These are phyloP conservation scores for Carapus acus DNA, from an alignment of 2,797 vertebrate species.

Conservation along the genomic window DNA sequence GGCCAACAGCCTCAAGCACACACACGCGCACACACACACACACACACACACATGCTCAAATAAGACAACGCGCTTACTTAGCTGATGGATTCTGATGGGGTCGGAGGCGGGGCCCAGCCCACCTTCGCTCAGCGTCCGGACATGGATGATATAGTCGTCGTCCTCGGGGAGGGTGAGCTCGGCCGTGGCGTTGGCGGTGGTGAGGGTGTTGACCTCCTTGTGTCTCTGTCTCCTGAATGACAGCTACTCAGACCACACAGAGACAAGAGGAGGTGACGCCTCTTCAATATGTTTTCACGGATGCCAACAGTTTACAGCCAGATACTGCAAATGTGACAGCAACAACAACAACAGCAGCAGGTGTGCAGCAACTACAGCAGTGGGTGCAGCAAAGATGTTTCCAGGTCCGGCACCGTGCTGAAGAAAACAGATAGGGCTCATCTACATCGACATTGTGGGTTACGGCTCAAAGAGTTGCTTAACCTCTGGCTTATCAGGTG, in stretches of 20 bases:
- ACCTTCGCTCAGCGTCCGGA: constrained; percentile 82
- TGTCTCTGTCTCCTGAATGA: constrained; percentile 83
- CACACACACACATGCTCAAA: neutral
- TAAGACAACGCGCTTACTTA: constrained; percentile 72
- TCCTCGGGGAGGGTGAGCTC: constrained; percentile 79
- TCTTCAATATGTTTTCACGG: constrained; percentile 19
- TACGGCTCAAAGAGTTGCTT: too few species aligned
- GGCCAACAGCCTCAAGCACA: neutral
- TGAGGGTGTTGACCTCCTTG: constrained; percentile 70
- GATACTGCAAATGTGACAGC: neutral
- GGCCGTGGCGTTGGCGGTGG: constrained; percentile 76
- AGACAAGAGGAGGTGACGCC: constrained; percentile 14
- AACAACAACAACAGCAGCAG: neutral
- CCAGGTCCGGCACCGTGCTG: too few species aligned
- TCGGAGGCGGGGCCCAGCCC: constrained; percentile 85
- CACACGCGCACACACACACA: neutral
- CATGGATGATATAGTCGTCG: constrained; percentile 84
- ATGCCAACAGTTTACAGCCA: constrained; percentile 20
- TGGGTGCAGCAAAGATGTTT: too few species aligned
- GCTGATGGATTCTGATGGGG: constrained; percentile 84
- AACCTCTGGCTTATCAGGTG: too few species aligned
- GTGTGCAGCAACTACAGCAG: too few species aligned
- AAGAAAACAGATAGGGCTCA: too few species aligned
- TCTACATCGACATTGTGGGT: too few species aligned
- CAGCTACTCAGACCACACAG: constrained; percentile 69